phyloP scores from a whole-genome alignment of 2,888 invertebrate species.

The Athrips mouffetella region DNA sequence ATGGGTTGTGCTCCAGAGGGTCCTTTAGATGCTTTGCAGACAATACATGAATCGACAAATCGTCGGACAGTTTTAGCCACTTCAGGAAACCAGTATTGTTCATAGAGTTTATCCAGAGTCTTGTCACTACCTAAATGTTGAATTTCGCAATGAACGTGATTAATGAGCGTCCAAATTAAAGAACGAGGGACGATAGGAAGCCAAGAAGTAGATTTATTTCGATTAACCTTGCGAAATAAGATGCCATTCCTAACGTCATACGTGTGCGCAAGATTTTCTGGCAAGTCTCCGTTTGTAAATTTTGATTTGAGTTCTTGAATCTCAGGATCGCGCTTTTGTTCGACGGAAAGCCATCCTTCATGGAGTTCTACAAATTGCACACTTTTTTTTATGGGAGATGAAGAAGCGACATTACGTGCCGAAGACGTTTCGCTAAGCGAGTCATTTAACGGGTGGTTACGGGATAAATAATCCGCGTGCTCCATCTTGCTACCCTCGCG shows the following conservation, averaged over 20 bases:
- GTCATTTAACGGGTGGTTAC: too few relatives aligned
- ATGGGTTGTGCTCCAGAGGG: slow-evolving; percentile 15
- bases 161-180: slow-evolving; percentile 20
- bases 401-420: too few relatives aligned
- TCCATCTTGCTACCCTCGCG: too few relatives aligned
- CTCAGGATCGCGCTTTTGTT: slow-evolving; percentile 14
- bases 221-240: slow-evolving; percentile 26
- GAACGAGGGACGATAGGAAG: slow-evolving; percentile 25
- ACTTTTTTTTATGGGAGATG: neutral
- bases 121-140: slow-evolving; percentile 14
- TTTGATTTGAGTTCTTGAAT: slow-evolving; percentile 18
- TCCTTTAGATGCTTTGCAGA: slow-evolving; percentile 15
- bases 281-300: slow-evolving; percentile 4
- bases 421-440: too few relatives aligned
- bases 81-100: slow-evolving; percentile 25
- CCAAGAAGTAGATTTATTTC: slow-evolving; percentile 25
- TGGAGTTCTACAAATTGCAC: slow-evolving; percentile 12
- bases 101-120: slow-evolving; percentile 17
- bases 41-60: slow-evolving; percentile 21
- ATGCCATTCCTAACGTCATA: slow-evolving; percentile 25
- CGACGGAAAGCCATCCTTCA: slow-evolving; percentile 11
- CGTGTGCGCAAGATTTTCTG: slow-evolving; percentile 5
- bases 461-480: too few relatives aligned
- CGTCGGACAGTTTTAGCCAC: slow-evolving; percentile 16
- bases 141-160: slow-evolving; percentile 18